Evolutionary conservation across 2,797 vertebrate genomes (phyloP), one percentile per base, ranked within the genome.

Genomic region (Cynodonichthys magdalenae): DNA sequence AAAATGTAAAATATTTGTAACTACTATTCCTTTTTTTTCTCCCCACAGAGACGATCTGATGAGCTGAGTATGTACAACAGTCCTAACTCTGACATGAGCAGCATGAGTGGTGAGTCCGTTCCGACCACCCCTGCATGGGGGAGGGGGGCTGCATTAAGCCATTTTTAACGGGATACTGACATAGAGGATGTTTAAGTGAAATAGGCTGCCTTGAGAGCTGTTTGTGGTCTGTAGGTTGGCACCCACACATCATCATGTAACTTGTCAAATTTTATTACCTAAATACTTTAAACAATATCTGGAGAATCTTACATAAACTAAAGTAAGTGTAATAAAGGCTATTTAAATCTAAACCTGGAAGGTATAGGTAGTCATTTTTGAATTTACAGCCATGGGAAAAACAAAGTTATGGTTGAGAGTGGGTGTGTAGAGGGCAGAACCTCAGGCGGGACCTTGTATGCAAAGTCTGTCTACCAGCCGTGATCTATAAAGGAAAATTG

Each of bases 41-140:
- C 49, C 62, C 84, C 8, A 4, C 91, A 98, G 96, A 96, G 97
- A 94, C 96, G 96, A 94, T 97, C 96, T 88, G 96, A 98, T 75
- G 96, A 99, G 93, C 93, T 99, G 92, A 96, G 94, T 95, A 94
- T 97, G 92, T 97, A 98, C 93, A 97, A 92, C 94, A 97, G 95
- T 92, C 94, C 96, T 77, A 96, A 94, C 92, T 95, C 96, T 89
- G 96, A 93, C 81, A 95, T 97, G 94, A 98, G 94, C 92, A 94
- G 94, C 91, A 94, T 96, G 86, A 97, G 95, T 83, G 96, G 96
- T 98, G 93, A 96, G 96, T 96, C 75, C 44, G 63, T 85, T 83
- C 82, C 65, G 36, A 79, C 83, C 57, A 18, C 80, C 71, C 54
- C 49, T 66, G 54, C 74, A 55, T 5, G 56, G 50, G 55, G 62